Base-by-base conservation (phyloP, 2,888 invertebrate species). In the Sturmia bella region DNA sequence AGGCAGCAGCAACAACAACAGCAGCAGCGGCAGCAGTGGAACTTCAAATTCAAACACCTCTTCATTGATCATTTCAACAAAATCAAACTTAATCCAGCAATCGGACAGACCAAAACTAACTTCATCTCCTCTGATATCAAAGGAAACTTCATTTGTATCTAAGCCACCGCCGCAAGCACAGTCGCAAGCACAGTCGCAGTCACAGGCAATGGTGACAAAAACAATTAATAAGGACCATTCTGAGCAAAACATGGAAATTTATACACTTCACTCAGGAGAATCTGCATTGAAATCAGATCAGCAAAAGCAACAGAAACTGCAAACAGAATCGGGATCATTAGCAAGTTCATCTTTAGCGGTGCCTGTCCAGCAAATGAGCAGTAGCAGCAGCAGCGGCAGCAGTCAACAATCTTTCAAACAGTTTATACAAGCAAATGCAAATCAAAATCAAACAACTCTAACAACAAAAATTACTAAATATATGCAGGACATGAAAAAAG, bases 121-220 rank as follows among this genome's bases (percentile, higher is more conserved):
- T 12, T 78, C 81, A 9, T 81, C 81, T 1, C 64, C 82, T 15
- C 69, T 92, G 57, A 91, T 93, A 66, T 91, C 91, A 13, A 89
- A 92, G 84, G 93, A 93, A 88, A 92, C 93, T 1, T 93, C 93
- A 3, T 93, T 93, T 86, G 92, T 93, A 86, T 94, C 92, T 0
- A 92, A 92, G 84, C 92, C 92, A 87, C 41, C 72, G 1, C 45
- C 57, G 39, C 59, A 41, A 24, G 11, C 61, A 48, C 19, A 43
- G 37, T 48, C 57, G 39, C 59, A 41, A 24, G 11, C 61, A 48
- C 39, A 13, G 27, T 27, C 59, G n/a, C 48, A 39, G 15, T 24
- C 21, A 21, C 57, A 72, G 19, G 3, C 57, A 19, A 9, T 48
- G 13, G 3, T 45, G 0, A n/a, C 69, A 21, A 43, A 32, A 11